These are phyloP conservation scores for Stramonita haemastoma DNA, from an alignment of 2,888 invertebrate genomes.

Conservation along the genomic window DNA sequence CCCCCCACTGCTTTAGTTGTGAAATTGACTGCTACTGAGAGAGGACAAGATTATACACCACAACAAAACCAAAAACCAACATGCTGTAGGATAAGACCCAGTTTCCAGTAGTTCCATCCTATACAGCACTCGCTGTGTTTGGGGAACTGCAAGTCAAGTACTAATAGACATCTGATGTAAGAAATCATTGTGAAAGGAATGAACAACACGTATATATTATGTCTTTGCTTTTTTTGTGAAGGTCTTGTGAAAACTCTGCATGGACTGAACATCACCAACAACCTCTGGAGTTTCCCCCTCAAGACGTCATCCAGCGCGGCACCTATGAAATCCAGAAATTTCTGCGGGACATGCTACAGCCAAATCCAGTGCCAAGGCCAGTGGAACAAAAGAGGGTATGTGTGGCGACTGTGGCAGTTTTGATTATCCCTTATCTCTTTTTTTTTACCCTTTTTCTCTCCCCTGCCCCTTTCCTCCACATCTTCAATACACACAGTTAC, in stretches of 20 bases:
- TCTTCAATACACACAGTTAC: too few relatives aligned
- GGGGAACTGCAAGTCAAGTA: too few relatives aligned
- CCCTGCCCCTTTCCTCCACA: neutral
- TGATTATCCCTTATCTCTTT: too few relatives aligned
- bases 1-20: too few relatives aligned
- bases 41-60: too few relatives aligned
- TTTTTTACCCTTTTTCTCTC: neutral
- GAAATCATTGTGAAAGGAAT: too few relatives aligned
- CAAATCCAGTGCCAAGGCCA: constrained; percentile 55
- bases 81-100: too few relatives aligned
- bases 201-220: neutral
- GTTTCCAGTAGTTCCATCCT: too few relatives aligned
- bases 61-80: too few relatives aligned
- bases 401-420: neutral
- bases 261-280: constrained; percentile 74
- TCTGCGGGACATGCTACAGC: constrained; percentile 70
- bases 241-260: constrained; percentile 72
- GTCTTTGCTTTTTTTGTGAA: constrained; percentile 44
- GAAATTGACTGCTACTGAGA: too few relatives aligned
- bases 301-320: constrained; percentile 72
- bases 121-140: too few relatives aligned
- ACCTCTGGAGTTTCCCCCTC: constrained; percentile 76
- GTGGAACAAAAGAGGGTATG: constrained; percentile 33
- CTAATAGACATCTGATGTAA: too few relatives aligned
- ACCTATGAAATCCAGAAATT: constrained; percentile 71